Conservation (phyloP, 2,888 invertebrate genomes). For the Heteromyza rotundicornis region DNA sequence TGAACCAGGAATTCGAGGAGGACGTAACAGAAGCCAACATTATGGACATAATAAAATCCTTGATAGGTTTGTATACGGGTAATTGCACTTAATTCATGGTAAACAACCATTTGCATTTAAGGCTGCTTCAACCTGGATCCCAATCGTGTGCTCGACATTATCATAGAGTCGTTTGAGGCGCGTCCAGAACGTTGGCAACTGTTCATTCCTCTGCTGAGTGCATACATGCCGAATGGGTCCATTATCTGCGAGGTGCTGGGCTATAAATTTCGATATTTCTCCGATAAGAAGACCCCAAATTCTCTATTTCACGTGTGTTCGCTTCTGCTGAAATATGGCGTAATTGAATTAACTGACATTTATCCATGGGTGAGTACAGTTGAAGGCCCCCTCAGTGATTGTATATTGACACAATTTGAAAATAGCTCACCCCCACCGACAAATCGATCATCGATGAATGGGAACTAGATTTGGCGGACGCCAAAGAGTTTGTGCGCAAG, state of each 20-base stretch:
- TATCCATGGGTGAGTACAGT: slow-evolving; percentile 80
- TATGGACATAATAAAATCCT: slow-evolving; percentile 88
- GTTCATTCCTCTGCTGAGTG: slow-evolving; percentile 85
- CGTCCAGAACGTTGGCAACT: slow-evolving; percentile 78
- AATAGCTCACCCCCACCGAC: slow-evolving; percentile 79
- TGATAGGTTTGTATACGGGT: slow-evolving; percentile 86
- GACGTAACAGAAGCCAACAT: slow-evolving; percentile 69
- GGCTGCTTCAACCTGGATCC: slow-evolving; percentile 99
- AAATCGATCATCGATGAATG: slow-evolving; percentile 79
- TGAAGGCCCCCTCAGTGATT: too few relatives aligned
- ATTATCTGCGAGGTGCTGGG: slow-evolving; percentile 94
- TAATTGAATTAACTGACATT: slow-evolving; percentile 86
- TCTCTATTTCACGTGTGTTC: slow-evolving; percentile 91
- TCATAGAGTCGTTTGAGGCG: slow-evolving; percentile 95
- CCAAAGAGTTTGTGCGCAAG: slow-evolving; percentile 87
- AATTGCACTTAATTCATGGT: too few relatives aligned
- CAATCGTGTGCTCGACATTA: slow-evolving; percentile 93
- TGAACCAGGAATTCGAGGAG: slow-evolving; percentile 76
- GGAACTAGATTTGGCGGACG: slow-evolving; percentile 81
- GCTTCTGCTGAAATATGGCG: slow-evolving; percentile 83
- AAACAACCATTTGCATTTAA: slow-evolving; percentile 53
- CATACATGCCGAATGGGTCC: slow-evolving; percentile 86
- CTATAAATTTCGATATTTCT: slow-evolving; percentile 83
- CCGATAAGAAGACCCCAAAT: slow-evolving; percentile 72
- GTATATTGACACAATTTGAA: not conserved